Conservation (phyloP, 2,797 vertebrate genomes). For the Cirrhinus molitorella region DNA sequence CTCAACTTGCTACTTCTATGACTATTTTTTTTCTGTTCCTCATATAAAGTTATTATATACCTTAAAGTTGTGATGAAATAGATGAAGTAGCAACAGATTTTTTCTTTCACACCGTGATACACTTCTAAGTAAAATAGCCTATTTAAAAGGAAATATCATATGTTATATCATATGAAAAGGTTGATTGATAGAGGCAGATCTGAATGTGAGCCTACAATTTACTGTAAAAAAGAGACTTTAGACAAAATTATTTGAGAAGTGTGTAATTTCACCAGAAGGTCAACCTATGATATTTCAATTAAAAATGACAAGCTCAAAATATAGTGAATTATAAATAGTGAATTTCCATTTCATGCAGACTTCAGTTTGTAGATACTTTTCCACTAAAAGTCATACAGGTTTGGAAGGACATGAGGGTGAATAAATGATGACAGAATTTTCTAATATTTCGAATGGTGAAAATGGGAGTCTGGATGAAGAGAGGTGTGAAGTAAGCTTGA, state of each 20-base stretch:
- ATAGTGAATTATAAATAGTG: too few species aligned
- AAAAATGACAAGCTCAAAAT: too few species aligned
- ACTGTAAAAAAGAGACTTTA: too few species aligned
- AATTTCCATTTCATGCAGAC: too few species aligned
- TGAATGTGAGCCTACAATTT: background rate
- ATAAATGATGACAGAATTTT: background rate
- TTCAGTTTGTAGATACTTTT: too few species aligned
- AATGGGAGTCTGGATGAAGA: slow-evolving; percentile 14
- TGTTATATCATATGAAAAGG: background rate
- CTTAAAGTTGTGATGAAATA: background rate
- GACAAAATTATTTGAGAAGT: too few species aligned
- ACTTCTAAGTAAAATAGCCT: background rate
- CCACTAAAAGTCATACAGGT: background rate
- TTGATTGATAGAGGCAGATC: background rate
- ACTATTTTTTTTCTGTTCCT: too few species aligned
- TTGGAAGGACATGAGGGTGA: background rate
- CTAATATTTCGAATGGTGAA: slow-evolving; percentile 43
- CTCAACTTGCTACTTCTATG: too few species aligned
- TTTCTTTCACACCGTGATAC: background rate
- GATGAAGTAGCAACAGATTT: background rate
- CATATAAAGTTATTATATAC: background rate
- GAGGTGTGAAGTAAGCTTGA: slow-evolving; percentile 43
- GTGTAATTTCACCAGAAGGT: too few species aligned
- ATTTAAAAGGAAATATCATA: background rate
- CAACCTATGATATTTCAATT: too few species aligned